Conservation (phyloP, 2,113 vertebrate species). For the Murina feae region DNA sequence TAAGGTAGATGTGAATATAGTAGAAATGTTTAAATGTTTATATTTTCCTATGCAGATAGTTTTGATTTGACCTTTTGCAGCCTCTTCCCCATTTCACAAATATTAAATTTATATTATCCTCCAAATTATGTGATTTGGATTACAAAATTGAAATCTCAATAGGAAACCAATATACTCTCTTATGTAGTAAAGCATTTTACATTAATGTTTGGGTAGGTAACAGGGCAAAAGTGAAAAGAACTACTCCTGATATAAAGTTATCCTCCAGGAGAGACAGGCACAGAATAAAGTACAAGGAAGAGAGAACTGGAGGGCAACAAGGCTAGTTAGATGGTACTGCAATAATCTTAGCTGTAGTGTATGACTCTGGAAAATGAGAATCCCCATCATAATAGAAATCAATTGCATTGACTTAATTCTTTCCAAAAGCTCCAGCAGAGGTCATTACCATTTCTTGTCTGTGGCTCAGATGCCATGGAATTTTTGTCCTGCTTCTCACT, state of each 20-base stretch:
- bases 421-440: constrained; percentile 41
- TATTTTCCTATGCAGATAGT: neutral
- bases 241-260: neutral
- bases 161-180: neutral
- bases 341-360: neutral
- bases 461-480: constrained; percentile 73
- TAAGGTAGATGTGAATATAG: neutral
- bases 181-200: neutral
- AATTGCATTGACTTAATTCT: neutral
- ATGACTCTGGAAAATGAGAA: constrained; percentile 8
- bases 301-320: neutral
- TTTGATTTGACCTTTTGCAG: neutral
- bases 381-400: neutral
- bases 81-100: neutral
- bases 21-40: neutral
- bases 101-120: neutral
- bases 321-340: neutral
- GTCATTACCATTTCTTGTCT: constrained; percentile 81
- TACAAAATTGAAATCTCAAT: neutral
- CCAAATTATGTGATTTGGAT: neutral
- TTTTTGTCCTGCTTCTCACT: constrained; percentile 85
- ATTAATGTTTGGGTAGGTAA: neutral
- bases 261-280: neutral
- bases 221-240: neutral
- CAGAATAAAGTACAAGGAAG: neutral